Evolutionary conservation across 2,797 vertebrate species (phyloP).

Genomic region (Psittacula derbiana): DNA sequence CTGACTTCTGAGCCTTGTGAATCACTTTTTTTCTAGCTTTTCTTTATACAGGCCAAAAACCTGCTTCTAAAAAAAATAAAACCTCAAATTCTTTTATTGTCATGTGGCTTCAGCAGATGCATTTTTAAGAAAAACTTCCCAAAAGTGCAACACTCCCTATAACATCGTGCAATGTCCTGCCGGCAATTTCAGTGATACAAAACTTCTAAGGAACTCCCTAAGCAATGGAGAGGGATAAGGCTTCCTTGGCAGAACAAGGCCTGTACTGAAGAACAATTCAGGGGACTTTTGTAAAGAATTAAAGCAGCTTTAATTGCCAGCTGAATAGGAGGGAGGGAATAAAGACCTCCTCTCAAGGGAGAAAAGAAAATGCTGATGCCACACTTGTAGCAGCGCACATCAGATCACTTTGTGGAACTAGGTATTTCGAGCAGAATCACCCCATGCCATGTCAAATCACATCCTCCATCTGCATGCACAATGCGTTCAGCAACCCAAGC

Average conservation of each 20-base stretch:
- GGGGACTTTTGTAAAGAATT: not conserved
- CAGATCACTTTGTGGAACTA: not conserved
- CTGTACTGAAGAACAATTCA: not conserved
- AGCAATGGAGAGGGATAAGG: not conserved
- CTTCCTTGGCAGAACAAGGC: not conserved
- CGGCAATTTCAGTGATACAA: not conserved
- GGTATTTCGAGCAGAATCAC: not conserved
- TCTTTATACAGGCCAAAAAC: not conserved
- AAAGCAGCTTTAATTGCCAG: not conserved
- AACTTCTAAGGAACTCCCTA: not conserved
- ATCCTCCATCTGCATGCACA: not conserved
- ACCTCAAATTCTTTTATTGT: not conserved
- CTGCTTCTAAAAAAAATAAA: not conserved
- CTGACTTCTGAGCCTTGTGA: not conserved
- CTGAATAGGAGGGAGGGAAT: not conserved
- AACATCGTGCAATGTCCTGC: not conserved
- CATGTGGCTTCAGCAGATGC: not conserved
- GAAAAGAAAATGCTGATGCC: not conserved
- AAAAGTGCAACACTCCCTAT: not conserved
- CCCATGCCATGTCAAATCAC: not conserved
- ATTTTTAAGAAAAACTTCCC: not conserved
- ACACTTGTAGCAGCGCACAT: not conserved
- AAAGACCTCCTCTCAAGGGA: not conserved
- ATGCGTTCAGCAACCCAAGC: accelerated
- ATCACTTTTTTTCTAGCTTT: not conserved